Conservation (phyloP, 2,113 vertebrate species). For the Corydoras sp. region DNA sequence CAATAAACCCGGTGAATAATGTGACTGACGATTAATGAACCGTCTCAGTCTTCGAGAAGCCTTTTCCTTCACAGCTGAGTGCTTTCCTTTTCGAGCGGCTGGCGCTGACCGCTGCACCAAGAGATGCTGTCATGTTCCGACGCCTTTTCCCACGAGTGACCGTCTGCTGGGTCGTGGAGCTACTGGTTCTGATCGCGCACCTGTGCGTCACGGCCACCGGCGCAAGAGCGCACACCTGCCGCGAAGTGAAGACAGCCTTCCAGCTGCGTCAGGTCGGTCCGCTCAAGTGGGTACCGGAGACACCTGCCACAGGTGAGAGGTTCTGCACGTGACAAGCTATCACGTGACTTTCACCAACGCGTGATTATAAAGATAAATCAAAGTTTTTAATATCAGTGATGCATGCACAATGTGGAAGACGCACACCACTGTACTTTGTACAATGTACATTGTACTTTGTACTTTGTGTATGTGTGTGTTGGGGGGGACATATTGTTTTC, state of each 20-base stretch:
- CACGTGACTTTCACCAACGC: too few species aligned
- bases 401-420: too few species aligned
- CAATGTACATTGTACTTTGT: too few species aligned
- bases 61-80: background rate
- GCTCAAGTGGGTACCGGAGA: conserved; percentile 78
- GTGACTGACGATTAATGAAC: background rate
- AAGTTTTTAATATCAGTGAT: too few species aligned
- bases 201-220: conserved; percentile 44
- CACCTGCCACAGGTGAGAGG: conserved; percentile 78
- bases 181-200: conserved; percentile 32
- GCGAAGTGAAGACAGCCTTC: conserved; percentile 83
- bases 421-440: too few species aligned
- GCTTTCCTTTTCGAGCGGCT: background rate
- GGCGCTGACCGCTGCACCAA: conserved; percentile 36
- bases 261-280: conserved; percentile 81
- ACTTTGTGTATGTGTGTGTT: too few species aligned
- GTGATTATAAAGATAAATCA: too few species aligned
- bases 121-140: conserved; percentile 74
- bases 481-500: too few species aligned
- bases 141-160: conserved; percentile 61
- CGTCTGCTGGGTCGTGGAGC: conserved; percentile 59
- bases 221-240: conserved; percentile 73
- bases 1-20: conserved; percentile 8
- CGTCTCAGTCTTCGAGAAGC: background rate
- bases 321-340: background rate